Base-by-base conservation (phyloP, 2,113 vertebrate genomes). In the Halichoerus grypus region DNA sequence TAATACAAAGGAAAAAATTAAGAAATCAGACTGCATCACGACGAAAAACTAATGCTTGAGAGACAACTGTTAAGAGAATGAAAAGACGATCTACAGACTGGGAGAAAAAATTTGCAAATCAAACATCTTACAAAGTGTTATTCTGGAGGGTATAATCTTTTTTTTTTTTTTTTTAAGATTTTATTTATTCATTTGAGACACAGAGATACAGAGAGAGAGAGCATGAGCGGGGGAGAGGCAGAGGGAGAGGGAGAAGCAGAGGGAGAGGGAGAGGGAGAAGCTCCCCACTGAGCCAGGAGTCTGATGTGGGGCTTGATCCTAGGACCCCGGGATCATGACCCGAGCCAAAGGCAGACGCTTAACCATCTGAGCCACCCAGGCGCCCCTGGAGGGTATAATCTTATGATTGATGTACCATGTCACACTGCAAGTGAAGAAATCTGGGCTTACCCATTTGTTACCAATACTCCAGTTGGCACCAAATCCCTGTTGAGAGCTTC, bases 401-500 rank as follows among this genome's bases (percentile, higher is more conserved):
- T 15, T 81, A 2, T 61, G n/a, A 90, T 42, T 95, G 76, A 18
- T 82, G 6, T 18, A 94, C 88, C 6, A 95, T 77, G 96, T 79
- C 53, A 82, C 95, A 90, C 21, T 26, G 96, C 92, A 0, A 86
- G 2, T 92, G 67, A 95, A 88, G 80, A 74, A 96, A 94, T 85
- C 39, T 77, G 79, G 84, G 95, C 99, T 98, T 97, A 99, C 99
- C 99, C 99, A 24, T 99, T 99, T 77, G 99, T 99, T 94, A 99
- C 99, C 0, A 99, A 99, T 84, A 99, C 99, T 87, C 99, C 99
- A 28, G 99, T 99, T 82, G 99, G 99, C 91, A 99, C 99, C 0
- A 99, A 99, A 94, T 99, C 99, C 97, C 99, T 99, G 98, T 99
- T 99, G 96, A 99, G 98, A 61, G 99, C 99, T 98, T 99, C 99